Conservation (phyloP, 1,140 invertebrate species). For the Drosophila sucinea region DNA sequence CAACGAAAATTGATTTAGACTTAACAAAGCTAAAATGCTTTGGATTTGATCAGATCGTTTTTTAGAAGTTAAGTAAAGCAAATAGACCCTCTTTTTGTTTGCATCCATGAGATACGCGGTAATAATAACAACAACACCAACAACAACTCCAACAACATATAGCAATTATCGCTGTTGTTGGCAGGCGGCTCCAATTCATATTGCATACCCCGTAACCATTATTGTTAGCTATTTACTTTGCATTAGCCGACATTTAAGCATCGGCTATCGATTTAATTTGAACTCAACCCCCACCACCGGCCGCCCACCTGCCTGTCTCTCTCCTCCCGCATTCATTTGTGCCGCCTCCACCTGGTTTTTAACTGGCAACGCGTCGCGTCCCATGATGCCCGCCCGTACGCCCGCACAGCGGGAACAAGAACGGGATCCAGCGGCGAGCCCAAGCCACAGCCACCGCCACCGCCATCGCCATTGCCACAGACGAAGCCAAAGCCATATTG, state of each 20-base stretch:
- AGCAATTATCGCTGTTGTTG: constrained; percentile 75
- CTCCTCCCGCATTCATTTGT: not conserved
- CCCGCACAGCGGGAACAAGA: constrained; percentile 18
- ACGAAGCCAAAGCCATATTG: constrained; percentile 11
- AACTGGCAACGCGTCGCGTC: constrained; percentile 8
- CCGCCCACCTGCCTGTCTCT: constrained; percentile 11
- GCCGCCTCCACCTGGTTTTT: not conserved
- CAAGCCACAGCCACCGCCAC: constrained; percentile 11
- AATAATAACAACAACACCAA: not conserved
- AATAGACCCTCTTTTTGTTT: not conserved
- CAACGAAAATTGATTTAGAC: too few species aligned
- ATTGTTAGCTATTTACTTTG: constrained; percentile 78
- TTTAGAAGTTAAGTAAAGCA: not conserved
- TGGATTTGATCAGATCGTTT: too few species aligned
- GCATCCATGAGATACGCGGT: not conserved
- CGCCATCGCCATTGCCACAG: constrained; percentile 1
- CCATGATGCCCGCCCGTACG: constrained; percentile 1
- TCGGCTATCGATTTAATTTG: constrained; percentile 76
- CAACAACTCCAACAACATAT: constrained; percentile 46
- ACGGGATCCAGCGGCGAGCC: constrained; percentile 18
- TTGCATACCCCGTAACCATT: constrained; percentile 38
- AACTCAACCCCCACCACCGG: constrained; percentile 28
- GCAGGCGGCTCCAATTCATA: constrained; percentile 64
- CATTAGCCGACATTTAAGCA: constrained; percentile 81
- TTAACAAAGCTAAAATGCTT: too few species aligned